A percentile compares a stretch with the other conserved stretches of the same genome.
phyloP scores from a whole-genome alignment of 2,113 vertebrate species.

The Hippopotamus amphibius region DNA sequence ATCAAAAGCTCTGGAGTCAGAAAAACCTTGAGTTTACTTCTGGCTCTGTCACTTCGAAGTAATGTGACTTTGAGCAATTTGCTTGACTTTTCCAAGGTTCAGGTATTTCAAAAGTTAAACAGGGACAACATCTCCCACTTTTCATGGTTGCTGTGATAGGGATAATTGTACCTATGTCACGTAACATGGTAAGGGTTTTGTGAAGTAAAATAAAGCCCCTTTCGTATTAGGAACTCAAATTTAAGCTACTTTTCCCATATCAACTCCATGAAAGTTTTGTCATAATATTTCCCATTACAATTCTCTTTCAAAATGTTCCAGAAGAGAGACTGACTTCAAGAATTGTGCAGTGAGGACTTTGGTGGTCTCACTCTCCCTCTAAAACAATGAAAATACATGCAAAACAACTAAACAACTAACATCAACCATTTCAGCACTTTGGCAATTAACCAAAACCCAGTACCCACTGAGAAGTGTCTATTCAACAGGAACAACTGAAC shows the following conservation, averaged over 20 bases:
- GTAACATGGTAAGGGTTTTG: not conserved
- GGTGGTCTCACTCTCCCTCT: not conserved
- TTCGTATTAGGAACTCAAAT: not conserved
- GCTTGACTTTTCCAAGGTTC: not conserved
- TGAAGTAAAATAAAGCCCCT: not conserved
- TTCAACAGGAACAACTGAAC: not conserved
- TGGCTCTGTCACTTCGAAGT: not conserved
- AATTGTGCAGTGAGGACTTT: not conserved
- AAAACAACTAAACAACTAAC: not conserved
- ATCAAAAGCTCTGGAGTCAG: slow-evolving; percentile 28
- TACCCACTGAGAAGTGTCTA: not conserved
- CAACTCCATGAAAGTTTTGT: not conserved
- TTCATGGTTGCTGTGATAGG: not conserved
- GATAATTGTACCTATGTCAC: not conserved
- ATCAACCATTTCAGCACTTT: not conserved
- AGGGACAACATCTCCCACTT: not conserved
- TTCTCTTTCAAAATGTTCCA: not conserved
- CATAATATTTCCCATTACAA: not conserved
- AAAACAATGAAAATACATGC: not conserved
- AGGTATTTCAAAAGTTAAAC: not conserved
- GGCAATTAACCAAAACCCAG: not conserved
- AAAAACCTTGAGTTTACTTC: slow-evolving; percentile 17
- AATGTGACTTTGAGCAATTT: not conserved
- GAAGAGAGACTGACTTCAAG: not conserved
- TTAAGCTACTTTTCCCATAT: not conserved